phyloP scores from a whole-genome alignment of 2,888 invertebrate genomes.

The Alitta virens region DNA sequence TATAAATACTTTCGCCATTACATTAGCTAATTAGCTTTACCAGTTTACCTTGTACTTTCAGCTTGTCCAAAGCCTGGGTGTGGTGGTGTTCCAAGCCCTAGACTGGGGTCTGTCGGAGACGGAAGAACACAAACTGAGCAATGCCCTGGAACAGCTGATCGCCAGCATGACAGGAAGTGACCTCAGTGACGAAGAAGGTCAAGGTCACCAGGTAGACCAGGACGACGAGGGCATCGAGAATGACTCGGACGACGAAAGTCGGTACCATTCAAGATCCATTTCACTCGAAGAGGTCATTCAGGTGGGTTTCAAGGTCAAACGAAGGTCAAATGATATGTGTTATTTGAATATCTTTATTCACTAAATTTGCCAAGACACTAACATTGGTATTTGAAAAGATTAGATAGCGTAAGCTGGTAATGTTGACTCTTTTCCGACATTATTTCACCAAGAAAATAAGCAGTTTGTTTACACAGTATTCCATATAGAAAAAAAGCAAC shows the following conservation, averaged over 20 bases:
- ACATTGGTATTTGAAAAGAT: too few species aligned
- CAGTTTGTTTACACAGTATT: too few species aligned
- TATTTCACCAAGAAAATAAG: too few species aligned
- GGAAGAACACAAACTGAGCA: slow-evolving; percentile 82
- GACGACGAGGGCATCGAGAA: slow-evolving; percentile 27
- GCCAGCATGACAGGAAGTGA: slow-evolving; percentile 78
- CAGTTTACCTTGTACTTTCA: slow-evolving; percentile 41
- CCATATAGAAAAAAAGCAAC: too few species aligned
- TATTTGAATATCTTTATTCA: too few species aligned
- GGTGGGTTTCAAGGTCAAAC: slow-evolving; percentile 2
- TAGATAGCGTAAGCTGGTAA: too few species aligned
- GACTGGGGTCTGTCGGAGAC: slow-evolving; percentile 83
- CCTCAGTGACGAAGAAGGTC: slow-evolving; percentile 68
- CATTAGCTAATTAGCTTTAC: too few species aligned
- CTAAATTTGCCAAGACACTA: too few species aligned
- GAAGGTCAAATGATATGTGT: neutral
- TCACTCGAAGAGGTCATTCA: slow-evolving; percentile 7
- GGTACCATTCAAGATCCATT: slow-evolving; percentile 68
- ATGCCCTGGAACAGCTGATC: slow-evolving; percentile 81
- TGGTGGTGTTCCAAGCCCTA: slow-evolving; percentile 82
- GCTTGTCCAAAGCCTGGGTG: slow-evolving; percentile 63
- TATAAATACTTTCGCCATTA: too few species aligned
- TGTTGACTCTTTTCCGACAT: too few species aligned
- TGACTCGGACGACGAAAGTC: slow-evolving; percentile 59
- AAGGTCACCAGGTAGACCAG: slow-evolving; percentile 1